Conservation (phyloP, 2,797 vertebrate species). For the Dermochelys coriacea region DNA sequence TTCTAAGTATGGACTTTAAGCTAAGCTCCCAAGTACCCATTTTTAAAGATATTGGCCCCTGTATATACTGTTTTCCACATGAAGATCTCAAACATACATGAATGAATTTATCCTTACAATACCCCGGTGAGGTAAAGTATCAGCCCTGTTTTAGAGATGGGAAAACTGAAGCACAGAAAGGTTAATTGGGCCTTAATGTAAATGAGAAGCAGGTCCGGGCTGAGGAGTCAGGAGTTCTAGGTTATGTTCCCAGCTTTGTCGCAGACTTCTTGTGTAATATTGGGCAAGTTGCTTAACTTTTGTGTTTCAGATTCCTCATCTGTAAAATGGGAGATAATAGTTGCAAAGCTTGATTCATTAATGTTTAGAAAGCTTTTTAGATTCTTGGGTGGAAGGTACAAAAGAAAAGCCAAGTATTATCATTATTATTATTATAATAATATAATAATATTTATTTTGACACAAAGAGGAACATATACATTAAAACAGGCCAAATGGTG, state of each 20-base stretch:
- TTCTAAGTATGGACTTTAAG: background rate
- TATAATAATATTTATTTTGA: background rate
- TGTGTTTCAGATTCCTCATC: background rate
- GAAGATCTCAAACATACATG: background rate
- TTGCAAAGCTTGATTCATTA: background rate
- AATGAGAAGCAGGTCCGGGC: background rate
- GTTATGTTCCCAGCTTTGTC: background rate
- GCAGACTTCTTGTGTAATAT: background rate
- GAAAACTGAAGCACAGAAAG: background rate
- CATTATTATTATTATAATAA: background rate
- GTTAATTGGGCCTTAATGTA: background rate
- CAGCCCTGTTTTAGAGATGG: background rate
- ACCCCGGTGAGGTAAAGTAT: background rate
- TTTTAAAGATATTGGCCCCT: background rate
- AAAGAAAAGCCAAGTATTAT: background rate
- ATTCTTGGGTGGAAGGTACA: background rate
- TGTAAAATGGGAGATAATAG: background rate
- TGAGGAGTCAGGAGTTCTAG: background rate
- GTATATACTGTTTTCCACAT: background rate
- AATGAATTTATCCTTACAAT: background rate
- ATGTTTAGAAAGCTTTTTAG: background rate
- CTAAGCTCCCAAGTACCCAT: background rate
- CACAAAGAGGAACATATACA: constrained; percentile 32
- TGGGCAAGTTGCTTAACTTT: background rate
- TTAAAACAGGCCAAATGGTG: constrained; percentile 46